Conservation (phyloP, 2,113 vertebrate genomes). For the Oryzias woworae region DNA sequence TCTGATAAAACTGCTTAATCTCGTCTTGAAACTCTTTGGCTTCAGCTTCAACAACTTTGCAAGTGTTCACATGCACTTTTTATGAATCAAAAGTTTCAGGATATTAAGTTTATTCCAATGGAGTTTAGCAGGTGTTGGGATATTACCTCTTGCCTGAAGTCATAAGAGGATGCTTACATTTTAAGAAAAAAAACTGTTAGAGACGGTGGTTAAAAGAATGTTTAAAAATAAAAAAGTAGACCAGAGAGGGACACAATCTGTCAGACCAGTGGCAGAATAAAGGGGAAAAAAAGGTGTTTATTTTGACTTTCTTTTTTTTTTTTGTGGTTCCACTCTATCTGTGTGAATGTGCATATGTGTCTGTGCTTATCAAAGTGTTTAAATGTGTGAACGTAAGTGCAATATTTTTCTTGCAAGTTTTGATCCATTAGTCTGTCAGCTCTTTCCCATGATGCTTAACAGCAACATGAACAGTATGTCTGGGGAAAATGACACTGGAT, state of each 20-base stretch:
- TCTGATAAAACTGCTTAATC: conserved; percentile 30
- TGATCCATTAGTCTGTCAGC: conserved; percentile 69
- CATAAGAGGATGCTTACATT: conserved; percentile 44
- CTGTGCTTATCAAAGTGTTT: conserved; percentile 6
- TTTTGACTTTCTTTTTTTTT: conserved; percentile 5
- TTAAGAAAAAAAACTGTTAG: conserved; percentile 28
- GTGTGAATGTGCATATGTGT: conserved; percentile 19
- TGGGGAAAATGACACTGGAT: conserved; percentile 66
- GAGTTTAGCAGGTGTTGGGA: conserved; percentile 51
- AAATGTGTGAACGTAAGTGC: conserved; percentile 22
- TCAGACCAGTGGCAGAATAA: background rate
- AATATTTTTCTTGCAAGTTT: conserved; percentile 32
- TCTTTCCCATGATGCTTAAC: conserved; percentile 60
- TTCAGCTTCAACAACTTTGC: conserved; percentile 10
- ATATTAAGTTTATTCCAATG: conserved; percentile 38
- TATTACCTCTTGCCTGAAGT: conserved; percentile 41
- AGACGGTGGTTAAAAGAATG: conserved; percentile 13
- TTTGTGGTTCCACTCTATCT: conserved; percentile 7
- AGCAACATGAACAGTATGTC: conserved; percentile 56
- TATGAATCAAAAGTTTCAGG: conserved; percentile 2
- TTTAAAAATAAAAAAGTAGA: background rate
- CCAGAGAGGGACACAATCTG: background rate
- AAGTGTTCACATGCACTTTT: background rate
- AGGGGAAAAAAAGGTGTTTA: background rate
- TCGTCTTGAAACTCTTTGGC: conserved; percentile 20